Evolutionary conservation across 2,797 vertebrate genomes (phyloP).

Genomic region (Enteromius afrohamiltoni): DNA sequence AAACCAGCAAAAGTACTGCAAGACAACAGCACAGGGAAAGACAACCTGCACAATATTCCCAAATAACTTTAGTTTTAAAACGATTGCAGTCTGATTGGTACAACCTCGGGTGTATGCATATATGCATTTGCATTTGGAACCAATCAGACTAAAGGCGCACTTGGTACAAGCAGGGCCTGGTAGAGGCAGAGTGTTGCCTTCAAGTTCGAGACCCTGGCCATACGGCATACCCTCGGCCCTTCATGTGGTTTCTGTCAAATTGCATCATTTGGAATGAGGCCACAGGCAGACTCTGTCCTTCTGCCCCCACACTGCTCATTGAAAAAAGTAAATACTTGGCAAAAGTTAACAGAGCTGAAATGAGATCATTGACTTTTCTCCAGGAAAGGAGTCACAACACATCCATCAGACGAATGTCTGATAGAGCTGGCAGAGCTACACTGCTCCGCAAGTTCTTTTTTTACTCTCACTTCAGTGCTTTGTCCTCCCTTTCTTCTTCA

Average conservation of each 20-base stretch:
- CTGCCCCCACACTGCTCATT: slow-evolving; percentile 50
- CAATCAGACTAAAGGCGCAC: slow-evolving; percentile 56
- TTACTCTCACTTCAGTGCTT: slow-evolving; percentile 46
- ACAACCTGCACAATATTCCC: slow-evolving; percentile 2
- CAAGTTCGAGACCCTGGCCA: slow-evolving; percentile 46
- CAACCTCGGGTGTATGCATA: slow-evolving; percentile 31
- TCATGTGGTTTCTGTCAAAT: slow-evolving; percentile 69
- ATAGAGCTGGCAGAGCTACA: slow-evolving; percentile 54
- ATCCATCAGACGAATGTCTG: slow-evolving; percentile 59
- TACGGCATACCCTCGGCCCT: slow-evolving; percentile 49
- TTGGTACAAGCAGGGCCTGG: slow-evolving; percentile 46
- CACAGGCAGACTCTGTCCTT: slow-evolving; percentile 59
- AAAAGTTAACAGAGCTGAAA: slow-evolving; percentile 68
- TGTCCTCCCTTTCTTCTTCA: slow-evolving; percentile 51
- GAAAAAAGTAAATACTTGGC: slow-evolving; percentile 68
- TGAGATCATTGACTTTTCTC: slow-evolving; percentile 69
- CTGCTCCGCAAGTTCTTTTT: slow-evolving; percentile 46
- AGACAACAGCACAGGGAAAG: background rate
- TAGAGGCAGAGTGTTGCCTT: slow-evolving; percentile 31
- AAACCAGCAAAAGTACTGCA: background rate
- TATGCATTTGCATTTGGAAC: slow-evolving; percentile 58
- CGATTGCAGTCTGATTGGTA: slow-evolving; percentile 33
- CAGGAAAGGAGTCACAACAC: slow-evolving; percentile 61
- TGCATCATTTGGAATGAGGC: slow-evolving; percentile 70
- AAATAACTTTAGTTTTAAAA: background rate